Base-by-base conservation (phyloP, 2,888 invertebrate genomes). In the Drosophila suboccidentalis region DNA sequence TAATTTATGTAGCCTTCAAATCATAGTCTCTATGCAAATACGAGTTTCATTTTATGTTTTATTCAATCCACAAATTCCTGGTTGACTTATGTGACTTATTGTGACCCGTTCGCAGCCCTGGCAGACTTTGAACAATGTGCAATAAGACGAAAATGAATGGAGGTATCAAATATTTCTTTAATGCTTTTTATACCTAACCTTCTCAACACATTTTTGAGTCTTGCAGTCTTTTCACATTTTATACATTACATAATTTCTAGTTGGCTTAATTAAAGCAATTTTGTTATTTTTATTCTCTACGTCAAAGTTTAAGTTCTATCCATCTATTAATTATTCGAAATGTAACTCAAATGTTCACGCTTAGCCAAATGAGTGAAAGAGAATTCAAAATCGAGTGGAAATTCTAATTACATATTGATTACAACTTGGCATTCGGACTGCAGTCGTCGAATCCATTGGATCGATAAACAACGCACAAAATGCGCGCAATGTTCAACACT, bases 401-500 rank as follows among this genome's bases (percentile, higher is more conserved):
- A 43, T 43, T 43, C 43, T 3, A 13, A 44, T 22, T 22, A 44
- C 44, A 22, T 44, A 44, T 44, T 22, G 44, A 26, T 26, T 13
- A n/a, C 2, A 13, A n/a, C n/a, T 26, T 22, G n/a, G 13, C 19
- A 22, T 22, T 34, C n/a, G 1, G 13, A 19, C 13, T 13, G 19
- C 50, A 50, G 19, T 50, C 50, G 13, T 50, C 4, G 5, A 50
- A 13, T 34, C 19, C 19, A 19, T 19, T n/a, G 13, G 19, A 9
- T 6, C n/a, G 50, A n/a, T 19, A n/a, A 19, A 50, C 50, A 50
- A 36, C 50, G n/a, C 4, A 15, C 6, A 9, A n/a, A 38, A 39
- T 53, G 53, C 8, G 26, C 38, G 39, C n/a, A 15, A 17, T 39
- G 9, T 26, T 53, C 2, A 5, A 39, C n/a, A 54, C 4, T 17